These are phyloP conservation scores for Lasioglossum villosulum DNA, from an alignment of 2,888 invertebrate genomes.

Conservation along the genomic window DNA sequence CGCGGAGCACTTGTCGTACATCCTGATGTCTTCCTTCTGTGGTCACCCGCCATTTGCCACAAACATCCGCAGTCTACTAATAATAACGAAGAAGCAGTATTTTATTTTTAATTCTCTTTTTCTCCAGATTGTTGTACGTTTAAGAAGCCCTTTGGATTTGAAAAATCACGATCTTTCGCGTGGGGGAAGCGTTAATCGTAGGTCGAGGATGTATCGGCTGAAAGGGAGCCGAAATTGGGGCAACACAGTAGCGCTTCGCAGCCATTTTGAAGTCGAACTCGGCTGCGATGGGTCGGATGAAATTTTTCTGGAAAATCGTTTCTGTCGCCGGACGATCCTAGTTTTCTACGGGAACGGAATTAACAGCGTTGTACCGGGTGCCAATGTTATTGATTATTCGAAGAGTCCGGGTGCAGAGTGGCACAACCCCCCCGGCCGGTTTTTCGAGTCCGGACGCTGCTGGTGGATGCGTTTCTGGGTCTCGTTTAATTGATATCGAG, in stretches of 20 bases:
- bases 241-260: not conserved
- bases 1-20: not conserved
- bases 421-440: conserved; percentile 3
- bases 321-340: not conserved
- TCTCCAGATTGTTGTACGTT: not conserved
- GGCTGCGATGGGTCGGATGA: not conserved
- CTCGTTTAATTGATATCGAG: not conserved
- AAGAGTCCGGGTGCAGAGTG: conserved; percentile 12
- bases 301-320: not conserved
- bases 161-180: not conserved
- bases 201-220: not conserved
- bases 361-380: conserved; percentile 18
- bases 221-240: not conserved
- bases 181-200: not conserved
- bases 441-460: not conserved
- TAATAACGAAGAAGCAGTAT: not conserved
- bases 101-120: not conserved
- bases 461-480: not conserved
- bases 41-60: not conserved
- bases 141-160: not conserved
- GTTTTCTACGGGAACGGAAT: not conserved
- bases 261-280: not conserved
- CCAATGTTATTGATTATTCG: conserved; percentile 31
- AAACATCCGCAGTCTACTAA: not conserved
- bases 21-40: not conserved